Evolutionary conservation across 2,888 invertebrate genomes (phyloP).

Genomic region (Polymixis flavicincta): DNA sequence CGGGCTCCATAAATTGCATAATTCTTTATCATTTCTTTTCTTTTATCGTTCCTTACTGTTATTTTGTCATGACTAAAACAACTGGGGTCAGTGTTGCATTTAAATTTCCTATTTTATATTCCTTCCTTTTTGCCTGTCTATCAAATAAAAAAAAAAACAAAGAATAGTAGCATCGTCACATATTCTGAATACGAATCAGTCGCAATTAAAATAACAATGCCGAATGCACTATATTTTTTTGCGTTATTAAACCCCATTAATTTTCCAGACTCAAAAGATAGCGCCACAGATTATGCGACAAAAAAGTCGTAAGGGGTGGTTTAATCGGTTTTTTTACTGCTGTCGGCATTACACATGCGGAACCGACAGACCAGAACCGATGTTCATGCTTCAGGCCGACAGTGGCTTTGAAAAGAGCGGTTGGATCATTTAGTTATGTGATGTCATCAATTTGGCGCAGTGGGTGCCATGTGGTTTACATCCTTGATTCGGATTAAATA

Average conservation of each 20-base stretch:
- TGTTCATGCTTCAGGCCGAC: conserved; percentile 66
- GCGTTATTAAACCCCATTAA: conserved; percentile 56
- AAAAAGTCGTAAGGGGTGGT: conserved; percentile 79
- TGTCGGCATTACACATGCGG: conserved; percentile 83
- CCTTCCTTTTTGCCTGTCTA: conserved; percentile 33
- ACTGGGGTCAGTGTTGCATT: conserved; percentile 26
- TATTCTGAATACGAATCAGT: conserved; percentile 45
- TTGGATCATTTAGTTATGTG: conserved; percentile 9
- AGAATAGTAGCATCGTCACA: conserved; percentile 15
- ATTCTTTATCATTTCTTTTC: conserved; percentile 38
- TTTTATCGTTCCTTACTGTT: conserved; percentile 29
- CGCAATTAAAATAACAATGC: conserved; percentile 39
- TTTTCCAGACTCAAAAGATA: conserved; percentile 81
- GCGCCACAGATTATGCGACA: conserved; percentile 78
- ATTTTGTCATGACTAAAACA: conserved; percentile 14
- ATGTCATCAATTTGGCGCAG: conserved; percentile 28
- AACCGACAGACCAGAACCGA: conserved; percentile 83
- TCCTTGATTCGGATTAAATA: background rate
- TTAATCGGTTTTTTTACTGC: conserved; percentile 78
- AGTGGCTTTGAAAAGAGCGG: conserved; percentile 56
- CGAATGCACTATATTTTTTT: conserved; percentile 34
- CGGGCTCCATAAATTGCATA: conserved; percentile 51
- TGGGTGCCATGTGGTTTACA: conserved; percentile 16
- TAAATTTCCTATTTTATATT: conserved; percentile 53
- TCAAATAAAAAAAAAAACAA: conserved; percentile 33